These are phyloP conservation scores for Spondyliosoma cantharus DNA, from an alignment of 2,797 vertebrate genomes.

Conservation along the genomic window DNA sequence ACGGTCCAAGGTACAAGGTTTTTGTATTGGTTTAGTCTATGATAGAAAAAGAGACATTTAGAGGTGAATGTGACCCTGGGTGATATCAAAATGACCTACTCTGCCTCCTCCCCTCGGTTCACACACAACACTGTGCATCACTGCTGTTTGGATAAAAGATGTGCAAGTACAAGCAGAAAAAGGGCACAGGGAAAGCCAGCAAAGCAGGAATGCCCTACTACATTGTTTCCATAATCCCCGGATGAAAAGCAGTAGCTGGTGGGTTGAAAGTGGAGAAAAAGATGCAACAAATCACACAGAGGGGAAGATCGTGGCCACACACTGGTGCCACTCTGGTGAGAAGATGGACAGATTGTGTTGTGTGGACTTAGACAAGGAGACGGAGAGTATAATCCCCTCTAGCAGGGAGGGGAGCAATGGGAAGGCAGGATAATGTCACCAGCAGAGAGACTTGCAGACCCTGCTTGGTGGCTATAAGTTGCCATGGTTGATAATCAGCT, in stretches of 20 bases:
- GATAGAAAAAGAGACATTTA: background rate
- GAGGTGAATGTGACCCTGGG: background rate
- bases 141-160: constrained; percentile 41
- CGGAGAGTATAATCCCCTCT: constrained; percentile 72
- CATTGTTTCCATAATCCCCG: constrained; percentile 47
- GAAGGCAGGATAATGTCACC: constrained; percentile 65
- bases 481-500: constrained; percentile 58
- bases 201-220: constrained; percentile 33
- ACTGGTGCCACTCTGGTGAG: constrained; percentile 18
- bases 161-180: constrained; percentile 57
- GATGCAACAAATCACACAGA: constrained; percentile 3
- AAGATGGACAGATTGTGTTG: constrained; percentile 72
- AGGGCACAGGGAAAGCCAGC: constrained; percentile 11
- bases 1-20: background rate
- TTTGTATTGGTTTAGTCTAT: background rate
- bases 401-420: constrained; percentile 54
- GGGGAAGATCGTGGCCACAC: background rate
- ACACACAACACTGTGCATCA: constrained; percentile 9
- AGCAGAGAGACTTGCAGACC: constrained; percentile 59
- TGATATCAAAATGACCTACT: constrained; percentile 30
- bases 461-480: constrained; percentile 36
- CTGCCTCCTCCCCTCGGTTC: constrained; percentile 11
- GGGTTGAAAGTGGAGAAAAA: constrained; percentile 30
- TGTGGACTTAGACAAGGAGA: constrained; percentile 59
- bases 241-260: constrained; percentile 44